Base-by-base conservation (phyloP, 2,797 vertebrate species). In the Sebastes taczanowskii region DNA sequence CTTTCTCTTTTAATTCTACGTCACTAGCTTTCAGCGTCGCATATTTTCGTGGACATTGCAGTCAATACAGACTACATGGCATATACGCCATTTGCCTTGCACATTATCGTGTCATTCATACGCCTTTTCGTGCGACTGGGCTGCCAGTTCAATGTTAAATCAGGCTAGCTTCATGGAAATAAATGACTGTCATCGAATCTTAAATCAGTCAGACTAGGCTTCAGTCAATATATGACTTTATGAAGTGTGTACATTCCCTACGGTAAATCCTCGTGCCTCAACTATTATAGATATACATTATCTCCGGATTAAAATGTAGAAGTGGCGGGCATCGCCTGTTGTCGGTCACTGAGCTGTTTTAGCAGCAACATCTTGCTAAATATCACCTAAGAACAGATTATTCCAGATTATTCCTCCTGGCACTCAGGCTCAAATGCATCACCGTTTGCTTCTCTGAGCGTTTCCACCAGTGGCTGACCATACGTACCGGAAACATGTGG, bases 381-480 rank as follows among this genome's bases (percentile, higher is more conserved):
- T 30, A 49, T 22, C 58, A 34, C 68, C 22, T n/a, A 53, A 49
- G 8, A 34, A 35, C 42, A 61, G 58, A 42, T 49, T 49, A 42
- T 42, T 42, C 38, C 38, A 42, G 38, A 42, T 70, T 53, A 22
- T 38, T 62, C 49, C 30, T 23, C 20, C 34, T 77, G 78, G 7
- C 53, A 49, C 46, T 56, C 23, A 30, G 55, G 67, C 82, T 80
- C 69, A 87, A 62, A 77, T 56, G 63, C 78, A 42, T 53, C 59
- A 64, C 46, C 69, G 53, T 76, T 53, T 87, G 65, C 68, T 38
- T 32, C 46, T 69, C 23, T 29, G 60, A 80, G 4, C 18, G 52
- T 68, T 23, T 71, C 62, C 30, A 68, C 86, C 65, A 30, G 69
- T 73, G 59, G 71, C 71, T 63, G 49, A 74, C n/a, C 29, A 30